Evolutionary conservation across 2,888 invertebrate species (phyloP), one percentile per base, ranked within the genome.

Genomic region (Ormyrus nitidulus): DNA sequence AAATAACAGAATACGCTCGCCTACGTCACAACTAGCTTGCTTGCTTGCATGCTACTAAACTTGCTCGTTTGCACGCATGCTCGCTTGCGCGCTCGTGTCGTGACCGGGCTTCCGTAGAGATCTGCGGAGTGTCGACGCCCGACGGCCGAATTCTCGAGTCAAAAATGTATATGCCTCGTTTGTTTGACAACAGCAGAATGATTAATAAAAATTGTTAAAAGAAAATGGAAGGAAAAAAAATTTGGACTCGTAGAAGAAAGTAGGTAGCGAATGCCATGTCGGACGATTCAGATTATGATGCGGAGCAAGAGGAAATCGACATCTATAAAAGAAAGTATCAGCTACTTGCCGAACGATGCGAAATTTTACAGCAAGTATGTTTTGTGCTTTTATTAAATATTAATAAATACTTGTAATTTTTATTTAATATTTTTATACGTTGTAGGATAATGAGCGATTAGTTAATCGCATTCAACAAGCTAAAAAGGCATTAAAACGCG

Each of bases 251-350:
- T 53, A 68, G 11, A 62, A 72, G 19, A 19, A 19, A 64, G 10
- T 72, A 76, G 46, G 62, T 54, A 56, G 49, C 54, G 19, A 19
- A 11, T 73, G 62, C 70, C 56, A 92, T 93, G 92, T 93, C 93
- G 64, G 93, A 93, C 87, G 93, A 93, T 82, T 93, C 93, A 9
- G 93, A 93, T 85, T 93, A 92, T 83, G 93, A 93, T 83, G 91
- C 91, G 51, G 92, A 92, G 79, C 91, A 89, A 51, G 91, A 90
- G 48, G 94, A 94, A 88, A 93, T 94, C 84, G 94, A 95, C 88
- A 92, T 94, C 88, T 95, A 95, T 89, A 94, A 94, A 86, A 93
- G 93, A 89, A 95, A 95, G 91, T 95, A 94, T 89, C 94, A 95
- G 89, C 91, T 95, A 85, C 90, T 95, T 79, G 90, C 95, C 83